A percentile compares a stretch with the other conserved stretches of the same genome.
These are phyloP conservation scores for Agrilus biguttatus DNA, from an alignment of 2,888 invertebrate species.

Conservation along the genomic window DNA sequence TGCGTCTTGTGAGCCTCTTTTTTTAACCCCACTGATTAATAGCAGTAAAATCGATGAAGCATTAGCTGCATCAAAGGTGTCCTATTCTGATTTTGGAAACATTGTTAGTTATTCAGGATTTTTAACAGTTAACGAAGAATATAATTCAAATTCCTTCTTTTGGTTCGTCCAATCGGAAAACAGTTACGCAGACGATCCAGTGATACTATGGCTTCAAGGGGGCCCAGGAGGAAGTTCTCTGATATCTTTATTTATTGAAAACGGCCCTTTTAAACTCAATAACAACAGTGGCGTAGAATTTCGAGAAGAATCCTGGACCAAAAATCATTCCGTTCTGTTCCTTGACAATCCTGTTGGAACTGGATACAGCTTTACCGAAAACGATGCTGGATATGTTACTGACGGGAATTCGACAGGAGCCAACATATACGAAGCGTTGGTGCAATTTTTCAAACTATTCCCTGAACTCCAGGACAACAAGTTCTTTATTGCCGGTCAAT, in stretches of 20 bases:
- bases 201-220: conserved; percentile 67
- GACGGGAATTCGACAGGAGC: conserved; percentile 62
- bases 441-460: conserved; percentile 61
- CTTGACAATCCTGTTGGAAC: conserved; percentile 84
- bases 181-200: conserved; percentile 39
- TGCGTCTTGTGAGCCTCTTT: conserved; percentile 40
- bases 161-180: conserved; percentile 65
- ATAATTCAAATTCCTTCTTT: conserved; percentile 68
- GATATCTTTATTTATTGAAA: conserved; percentile 62
- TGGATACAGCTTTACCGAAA: conserved; percentile 67
- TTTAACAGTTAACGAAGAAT: conserved; percentile 59
- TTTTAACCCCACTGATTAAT: conserved; percentile 60
- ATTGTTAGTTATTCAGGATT: conserved; percentile 59
- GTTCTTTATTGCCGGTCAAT: conserved; percentile 48
- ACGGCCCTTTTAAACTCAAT: conserved; percentile 43
- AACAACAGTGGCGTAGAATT: conserved; percentile 1
- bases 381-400: conserved; percentile 57
- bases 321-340: conserved; percentile 60
- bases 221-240: conserved; percentile 64
- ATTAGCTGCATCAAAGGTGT: conserved; percentile 34
- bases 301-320: conserved; percentile 56
- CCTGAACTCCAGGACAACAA: conserved; percentile 36
- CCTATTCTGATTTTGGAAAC: conserved; percentile 36
- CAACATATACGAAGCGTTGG: conserved; percentile 54
- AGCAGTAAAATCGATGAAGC: conserved; percentile 54